Percentiles rank a stretch among this genome's conserved stretches.
Conservation (phyloP, 2,797 vertebrate species). For the Anableps anableps region DNA sequence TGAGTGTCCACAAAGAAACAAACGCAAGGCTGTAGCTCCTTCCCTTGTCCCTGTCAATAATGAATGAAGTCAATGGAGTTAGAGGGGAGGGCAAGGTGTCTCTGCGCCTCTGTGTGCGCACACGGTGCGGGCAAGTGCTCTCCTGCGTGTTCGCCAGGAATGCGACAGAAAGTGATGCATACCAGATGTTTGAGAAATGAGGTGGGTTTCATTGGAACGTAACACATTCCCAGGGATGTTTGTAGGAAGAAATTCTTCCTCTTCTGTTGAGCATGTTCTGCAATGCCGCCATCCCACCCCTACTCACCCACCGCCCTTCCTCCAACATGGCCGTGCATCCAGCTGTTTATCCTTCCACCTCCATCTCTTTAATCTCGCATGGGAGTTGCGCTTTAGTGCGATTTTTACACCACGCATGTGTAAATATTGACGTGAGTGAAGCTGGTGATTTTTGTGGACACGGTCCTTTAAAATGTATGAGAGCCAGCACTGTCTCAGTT, state of each 20-base stretch:
- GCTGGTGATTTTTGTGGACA: constrained; percentile 22
- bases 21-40: background rate
- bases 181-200: constrained; percentile 84
- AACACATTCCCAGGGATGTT: constrained; percentile 83
- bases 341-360: constrained; percentile 22
- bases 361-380: constrained; percentile 1
- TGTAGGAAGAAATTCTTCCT: constrained; percentile 79
- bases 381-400: constrained; percentile 23
- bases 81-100: constrained; percentile 45
- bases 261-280: constrained; percentile 73
- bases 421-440: constrained; percentile 8
- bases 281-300: background rate
- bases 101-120: constrained; percentile 10
- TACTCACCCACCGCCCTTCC: background rate
- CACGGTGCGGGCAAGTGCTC: background rate
- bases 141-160: constrained; percentile 52
- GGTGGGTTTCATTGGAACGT: constrained; percentile 79
- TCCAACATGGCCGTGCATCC: constrained; percentile 32
- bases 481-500: constrained; percentile 26
- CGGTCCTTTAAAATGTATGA: background rate
- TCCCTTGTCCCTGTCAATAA: constrained; percentile 50
- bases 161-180: constrained; percentile 63
- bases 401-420: constrained; percentile 12
- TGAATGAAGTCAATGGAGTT: constrained; percentile 60
- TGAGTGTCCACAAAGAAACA: background rate